Conservation (phyloP, 2,888 invertebrate species). For the Onchidella celtica region DNA sequence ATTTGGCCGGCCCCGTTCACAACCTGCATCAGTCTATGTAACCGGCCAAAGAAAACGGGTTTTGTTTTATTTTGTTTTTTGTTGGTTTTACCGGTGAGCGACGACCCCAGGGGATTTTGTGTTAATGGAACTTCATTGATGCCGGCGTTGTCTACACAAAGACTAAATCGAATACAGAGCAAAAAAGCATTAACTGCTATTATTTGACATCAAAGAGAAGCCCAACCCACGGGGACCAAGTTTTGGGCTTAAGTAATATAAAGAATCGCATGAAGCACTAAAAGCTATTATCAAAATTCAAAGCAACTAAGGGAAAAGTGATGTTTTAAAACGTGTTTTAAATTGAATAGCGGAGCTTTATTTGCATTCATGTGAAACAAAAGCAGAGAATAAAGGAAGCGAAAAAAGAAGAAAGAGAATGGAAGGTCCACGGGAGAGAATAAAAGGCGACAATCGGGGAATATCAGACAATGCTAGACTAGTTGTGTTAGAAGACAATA, state of each 20-base stretch:
- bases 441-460: too few species aligned
- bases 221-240: not conserved
- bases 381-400: not conserved
- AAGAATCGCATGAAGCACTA: constrained; percentile 28
- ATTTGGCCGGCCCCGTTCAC: too few species aligned
- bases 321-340: constrained; percentile 36
- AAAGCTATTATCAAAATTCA: constrained; percentile 19
- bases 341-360: constrained; percentile 28
- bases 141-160: constrained; percentile 31
- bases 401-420: not conserved
- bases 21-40: constrained; percentile 14
- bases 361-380: constrained; percentile 36
- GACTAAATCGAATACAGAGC: constrained; percentile 20
- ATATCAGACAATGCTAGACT: too few species aligned
- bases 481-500: too few species aligned
- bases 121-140: constrained; percentile 41
- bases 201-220: constrained; percentile 28
- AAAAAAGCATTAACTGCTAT: constrained; percentile 20
- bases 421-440: too few species aligned
- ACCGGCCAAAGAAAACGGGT: constrained; percentile 10
- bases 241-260: constrained; percentile 27
- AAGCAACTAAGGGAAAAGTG: constrained; percentile 25
- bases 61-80: constrained; percentile 19
- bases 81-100: constrained; percentile 1
- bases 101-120: constrained; percentile 21